Conservation (phyloP, 2,888 invertebrate genomes). For the Alviniconcha strummeri region DNA sequence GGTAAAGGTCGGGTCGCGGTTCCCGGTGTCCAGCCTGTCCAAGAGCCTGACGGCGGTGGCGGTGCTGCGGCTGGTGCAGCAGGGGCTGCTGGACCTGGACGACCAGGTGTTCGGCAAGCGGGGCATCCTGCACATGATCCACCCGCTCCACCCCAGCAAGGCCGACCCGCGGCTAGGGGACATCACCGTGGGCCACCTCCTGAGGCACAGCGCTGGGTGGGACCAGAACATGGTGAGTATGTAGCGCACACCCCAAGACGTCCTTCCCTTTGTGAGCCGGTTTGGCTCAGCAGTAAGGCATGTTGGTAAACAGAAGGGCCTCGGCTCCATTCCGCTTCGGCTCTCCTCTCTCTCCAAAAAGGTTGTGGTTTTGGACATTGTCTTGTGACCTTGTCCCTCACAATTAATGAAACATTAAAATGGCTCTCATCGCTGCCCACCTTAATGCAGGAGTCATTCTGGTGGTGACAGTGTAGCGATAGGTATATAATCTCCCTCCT, state of each 20-base stretch:
- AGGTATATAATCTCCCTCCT: no score
- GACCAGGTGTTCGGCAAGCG: constrained; percentile 57
- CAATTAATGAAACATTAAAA: no score
- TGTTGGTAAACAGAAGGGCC: no score
- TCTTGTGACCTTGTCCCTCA: no score
- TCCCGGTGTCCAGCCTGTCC: constrained; percentile 60
- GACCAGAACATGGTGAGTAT: constrained; percentile 41
- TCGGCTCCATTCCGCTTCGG: background rate
- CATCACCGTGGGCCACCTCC: constrained; percentile 65
- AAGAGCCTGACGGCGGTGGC: constrained; percentile 66
- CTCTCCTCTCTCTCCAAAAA: background rate
- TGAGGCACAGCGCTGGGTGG: constrained; percentile 68
- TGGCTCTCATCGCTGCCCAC: no score
- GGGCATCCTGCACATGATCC: constrained; percentile 52
- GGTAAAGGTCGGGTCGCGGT: constrained; percentile 39
- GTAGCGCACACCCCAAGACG: no score
- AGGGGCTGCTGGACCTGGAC: constrained; percentile 51
- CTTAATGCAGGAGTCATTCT: no score
- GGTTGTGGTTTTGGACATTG: no score
- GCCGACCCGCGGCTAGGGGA: constrained; percentile 58
- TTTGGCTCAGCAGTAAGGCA: no score
- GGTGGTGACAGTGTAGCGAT: no score
- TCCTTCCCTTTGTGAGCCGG: no score
- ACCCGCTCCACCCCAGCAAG: constrained; percentile 41
- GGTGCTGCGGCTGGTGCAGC: constrained; percentile 57